Percentiles rank a stretch among this genome's conserved stretches.
phyloP scores from a whole-genome alignment of 2,797 vertebrate genomes.

The Spinus olivaceus region DNA sequence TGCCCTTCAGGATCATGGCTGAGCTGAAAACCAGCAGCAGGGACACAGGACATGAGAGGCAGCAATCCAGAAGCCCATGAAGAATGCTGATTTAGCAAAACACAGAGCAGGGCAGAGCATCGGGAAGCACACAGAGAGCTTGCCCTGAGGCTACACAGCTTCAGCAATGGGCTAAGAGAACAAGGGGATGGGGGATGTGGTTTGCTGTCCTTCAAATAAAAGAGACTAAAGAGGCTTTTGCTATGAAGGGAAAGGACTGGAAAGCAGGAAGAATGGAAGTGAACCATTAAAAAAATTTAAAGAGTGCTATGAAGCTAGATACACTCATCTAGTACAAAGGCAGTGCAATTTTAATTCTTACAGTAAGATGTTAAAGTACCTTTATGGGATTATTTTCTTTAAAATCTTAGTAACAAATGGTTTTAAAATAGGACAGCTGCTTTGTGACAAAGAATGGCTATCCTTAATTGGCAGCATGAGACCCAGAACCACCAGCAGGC shows the following conservation, averaged over 20 bases:
- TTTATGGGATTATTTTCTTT: background rate
- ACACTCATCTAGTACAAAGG: background rate
- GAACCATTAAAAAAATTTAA: background rate
- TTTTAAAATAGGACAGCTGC: background rate
- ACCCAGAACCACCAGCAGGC: background rate
- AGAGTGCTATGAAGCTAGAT: background rate
- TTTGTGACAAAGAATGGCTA: background rate
- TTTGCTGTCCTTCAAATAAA: background rate
- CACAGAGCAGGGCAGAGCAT: background rate
- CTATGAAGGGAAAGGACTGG: background rate
- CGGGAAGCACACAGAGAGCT: accelerated
- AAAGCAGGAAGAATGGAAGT: background rate
- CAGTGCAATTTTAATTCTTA: background rate
- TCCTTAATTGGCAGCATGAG: background rate
- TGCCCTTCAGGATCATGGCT: background rate
- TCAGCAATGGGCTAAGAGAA: background rate
- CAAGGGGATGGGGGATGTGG: no score
- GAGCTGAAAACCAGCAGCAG: background rate
- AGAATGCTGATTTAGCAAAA: background rate
- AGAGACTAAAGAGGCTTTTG: background rate
- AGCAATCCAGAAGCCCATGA: background rate
- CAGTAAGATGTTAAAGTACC: background rate
- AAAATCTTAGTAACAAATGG: background rate
- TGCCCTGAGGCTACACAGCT: background rate
- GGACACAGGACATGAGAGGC: background rate